phyloP scores from a whole-genome alignment of 2,888 invertebrate species.

The Metallyticus violacea region DNA sequence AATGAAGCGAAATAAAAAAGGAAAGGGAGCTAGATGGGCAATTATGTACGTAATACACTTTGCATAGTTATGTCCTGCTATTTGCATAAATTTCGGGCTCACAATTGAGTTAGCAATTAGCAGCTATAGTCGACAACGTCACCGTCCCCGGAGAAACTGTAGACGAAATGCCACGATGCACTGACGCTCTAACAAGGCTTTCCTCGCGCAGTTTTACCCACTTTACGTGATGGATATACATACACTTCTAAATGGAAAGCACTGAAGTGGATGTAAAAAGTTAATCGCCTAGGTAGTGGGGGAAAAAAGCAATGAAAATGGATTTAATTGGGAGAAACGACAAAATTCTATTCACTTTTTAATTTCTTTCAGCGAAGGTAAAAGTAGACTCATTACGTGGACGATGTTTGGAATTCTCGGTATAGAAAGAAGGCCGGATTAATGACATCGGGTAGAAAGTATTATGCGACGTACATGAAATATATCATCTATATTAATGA shows the following conservation, averaged over 20 bases:
- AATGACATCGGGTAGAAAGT: not conserved
- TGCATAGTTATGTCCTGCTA: slow-evolving; percentile 28
- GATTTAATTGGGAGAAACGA: not conserved
- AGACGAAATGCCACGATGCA: not conserved
- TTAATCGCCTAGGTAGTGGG: not conserved
- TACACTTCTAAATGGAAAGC: not conserved
- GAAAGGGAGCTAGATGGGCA: slow-evolving; percentile 18
- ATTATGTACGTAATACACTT: slow-evolving; percentile 29
- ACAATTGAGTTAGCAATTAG: slow-evolving; percentile 23
- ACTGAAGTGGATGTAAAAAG: not conserved
- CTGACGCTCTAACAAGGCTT: not conserved
- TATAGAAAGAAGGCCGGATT: not conserved
- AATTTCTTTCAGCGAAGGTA: not conserved
- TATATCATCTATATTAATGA: too few relatives aligned
- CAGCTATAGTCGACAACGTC: slow-evolving; percentile 2
- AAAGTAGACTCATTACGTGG: not conserved
- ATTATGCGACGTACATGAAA: too few relatives aligned
- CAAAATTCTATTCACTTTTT: not conserved
- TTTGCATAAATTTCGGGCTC: slow-evolving; percentile 27
- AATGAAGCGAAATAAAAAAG: not conserved
- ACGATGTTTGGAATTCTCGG: not conserved
- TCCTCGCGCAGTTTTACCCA: not conserved
- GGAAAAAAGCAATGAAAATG: not conserved
- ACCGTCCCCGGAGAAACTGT: slow-evolving; percentile 7
- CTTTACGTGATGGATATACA: not conserved